phyloP scores from a whole-genome alignment of 2,113 vertebrate genomes.

The Poeciliopsis retropinna region DNA sequence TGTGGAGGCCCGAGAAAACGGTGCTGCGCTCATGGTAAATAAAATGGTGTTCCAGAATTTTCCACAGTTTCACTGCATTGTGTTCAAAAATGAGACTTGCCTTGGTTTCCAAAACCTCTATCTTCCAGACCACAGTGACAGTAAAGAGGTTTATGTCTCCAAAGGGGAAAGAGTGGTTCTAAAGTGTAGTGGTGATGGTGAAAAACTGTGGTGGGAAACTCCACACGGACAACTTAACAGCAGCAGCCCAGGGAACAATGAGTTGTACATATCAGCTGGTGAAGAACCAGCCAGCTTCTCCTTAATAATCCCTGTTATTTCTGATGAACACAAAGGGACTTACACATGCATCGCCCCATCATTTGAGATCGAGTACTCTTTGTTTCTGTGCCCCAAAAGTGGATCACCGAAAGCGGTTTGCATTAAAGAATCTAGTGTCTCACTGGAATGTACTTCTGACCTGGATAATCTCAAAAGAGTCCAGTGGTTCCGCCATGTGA shows the following conservation, averaged over 20 bases:
- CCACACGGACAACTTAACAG: constrained; percentile 62
- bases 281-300: constrained; percentile 37
- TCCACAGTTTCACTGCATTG: constrained; percentile 64
- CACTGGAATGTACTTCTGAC: constrained; percentile 42
- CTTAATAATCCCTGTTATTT: constrained; percentile 60
- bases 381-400: constrained; percentile 64
- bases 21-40: constrained; percentile 51
- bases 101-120: constrained; percentile 65
- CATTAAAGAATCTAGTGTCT: background rate
- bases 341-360: constrained; percentile 67
- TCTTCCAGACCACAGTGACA: constrained; percentile 35
- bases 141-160: constrained; percentile 50
- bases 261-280: constrained; percentile 36
- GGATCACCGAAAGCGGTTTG: background rate
- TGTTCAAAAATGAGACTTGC: constrained; percentile 57
- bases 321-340: constrained; percentile 43
- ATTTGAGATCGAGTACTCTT: constrained; percentile 40
- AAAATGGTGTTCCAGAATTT: constrained; percentile 34
- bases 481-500: constrained; percentile 64
- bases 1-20: constrained; percentile 51
- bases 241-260: background rate
- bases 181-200: constrained; percentile 45
- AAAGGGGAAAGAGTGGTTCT: constrained; percentile 64
- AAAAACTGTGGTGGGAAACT: constrained; percentile 68
- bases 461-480: constrained; percentile 18